Percentiles rank a stretch among this genome's conserved stretches.
These are phyloP conservation scores for Chaetophractus vellerosus DNA, from an alignment of 2,797 vertebrate species.

Conservation along the genomic window DNA sequence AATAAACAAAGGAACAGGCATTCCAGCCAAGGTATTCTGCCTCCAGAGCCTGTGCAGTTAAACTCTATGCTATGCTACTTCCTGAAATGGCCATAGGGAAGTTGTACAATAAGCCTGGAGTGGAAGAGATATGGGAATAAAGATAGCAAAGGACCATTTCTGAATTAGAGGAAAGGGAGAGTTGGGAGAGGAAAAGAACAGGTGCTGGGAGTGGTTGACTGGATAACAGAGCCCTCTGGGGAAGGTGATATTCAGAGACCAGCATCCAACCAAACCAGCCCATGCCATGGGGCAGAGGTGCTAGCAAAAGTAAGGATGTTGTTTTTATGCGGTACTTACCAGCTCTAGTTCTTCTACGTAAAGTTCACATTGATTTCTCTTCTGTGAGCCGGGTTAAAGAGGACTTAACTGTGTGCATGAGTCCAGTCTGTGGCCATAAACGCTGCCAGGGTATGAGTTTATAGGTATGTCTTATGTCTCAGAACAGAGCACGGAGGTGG, in stretches of 20 bases:
- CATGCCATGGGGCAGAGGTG: no score
- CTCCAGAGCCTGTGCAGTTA: background rate
- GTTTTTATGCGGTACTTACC: no score
- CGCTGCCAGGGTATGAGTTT: background rate
- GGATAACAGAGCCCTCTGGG: background rate
- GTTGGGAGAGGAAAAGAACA: background rate
- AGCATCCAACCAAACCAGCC: background rate
- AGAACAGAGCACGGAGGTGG: background rate
- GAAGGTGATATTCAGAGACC: background rate
- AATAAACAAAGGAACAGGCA: fast-evolving
- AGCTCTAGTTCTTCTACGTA: background rate
- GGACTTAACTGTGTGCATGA: background rate
- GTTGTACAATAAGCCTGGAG: fast-evolving
- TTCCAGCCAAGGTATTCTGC: fast-evolving
- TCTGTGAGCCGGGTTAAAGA: background rate
- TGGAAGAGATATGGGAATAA: fast-evolving
- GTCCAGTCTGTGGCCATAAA: background rate
- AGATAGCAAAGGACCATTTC: background rate
- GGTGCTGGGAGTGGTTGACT: background rate
- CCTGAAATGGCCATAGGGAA: background rate
- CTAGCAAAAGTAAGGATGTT: no score
- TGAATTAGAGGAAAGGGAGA: background rate
- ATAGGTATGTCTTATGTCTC: background rate
- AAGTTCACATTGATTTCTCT: background rate
- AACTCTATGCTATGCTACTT: background rate